Conservation (phyloP, 1,140 invertebrate species). For the Leptoteleia sp. region DNA sequence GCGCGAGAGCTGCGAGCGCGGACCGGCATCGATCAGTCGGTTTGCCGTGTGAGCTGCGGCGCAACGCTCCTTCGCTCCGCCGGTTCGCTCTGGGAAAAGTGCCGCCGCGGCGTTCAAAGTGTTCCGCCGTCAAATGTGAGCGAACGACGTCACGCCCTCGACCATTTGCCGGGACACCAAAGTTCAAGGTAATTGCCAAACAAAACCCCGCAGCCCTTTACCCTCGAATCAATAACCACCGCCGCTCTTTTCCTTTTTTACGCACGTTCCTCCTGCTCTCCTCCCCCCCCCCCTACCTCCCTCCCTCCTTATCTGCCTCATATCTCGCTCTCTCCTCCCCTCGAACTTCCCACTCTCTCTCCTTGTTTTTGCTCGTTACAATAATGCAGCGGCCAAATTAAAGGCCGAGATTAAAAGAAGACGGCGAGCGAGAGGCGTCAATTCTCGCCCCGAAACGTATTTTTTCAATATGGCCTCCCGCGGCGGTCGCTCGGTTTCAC, state of each 20-base stretch:
- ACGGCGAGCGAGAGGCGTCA: constrained; percentile 1
- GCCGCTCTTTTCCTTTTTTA: constrained; percentile 10
- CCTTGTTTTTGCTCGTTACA: no score
- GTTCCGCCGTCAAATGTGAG: constrained; percentile 45
- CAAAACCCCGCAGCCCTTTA: constrained; percentile 1
- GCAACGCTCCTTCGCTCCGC: constrained; percentile 22
- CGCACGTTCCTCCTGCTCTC: no score
- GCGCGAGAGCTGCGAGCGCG: constrained; percentile 12
- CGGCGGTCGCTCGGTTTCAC: neutral
- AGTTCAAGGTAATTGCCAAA: constrained; percentile 45
- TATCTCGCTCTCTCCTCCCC: no score
- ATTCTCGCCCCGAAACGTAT: constrained; percentile 11
- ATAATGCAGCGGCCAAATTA: neutral
- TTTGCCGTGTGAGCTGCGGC: constrained; percentile 28
- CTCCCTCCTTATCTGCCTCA: no score
- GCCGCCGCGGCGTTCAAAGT: constrained; percentile 29
- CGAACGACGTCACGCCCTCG: neutral
- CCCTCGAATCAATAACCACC: constrained; percentile 29
- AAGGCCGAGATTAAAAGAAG: no score
- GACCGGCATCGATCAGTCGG: constrained; percentile 62
- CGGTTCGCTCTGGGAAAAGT: constrained; percentile 38
- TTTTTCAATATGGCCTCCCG: constrained; percentile 53
- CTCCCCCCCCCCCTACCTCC: no score
- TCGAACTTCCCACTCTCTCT: neutral
- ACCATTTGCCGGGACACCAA: constrained; percentile 21